phyloP scores from a whole-genome alignment of 2,888 invertebrate genomes.

The Agrotis segetum region DNA sequence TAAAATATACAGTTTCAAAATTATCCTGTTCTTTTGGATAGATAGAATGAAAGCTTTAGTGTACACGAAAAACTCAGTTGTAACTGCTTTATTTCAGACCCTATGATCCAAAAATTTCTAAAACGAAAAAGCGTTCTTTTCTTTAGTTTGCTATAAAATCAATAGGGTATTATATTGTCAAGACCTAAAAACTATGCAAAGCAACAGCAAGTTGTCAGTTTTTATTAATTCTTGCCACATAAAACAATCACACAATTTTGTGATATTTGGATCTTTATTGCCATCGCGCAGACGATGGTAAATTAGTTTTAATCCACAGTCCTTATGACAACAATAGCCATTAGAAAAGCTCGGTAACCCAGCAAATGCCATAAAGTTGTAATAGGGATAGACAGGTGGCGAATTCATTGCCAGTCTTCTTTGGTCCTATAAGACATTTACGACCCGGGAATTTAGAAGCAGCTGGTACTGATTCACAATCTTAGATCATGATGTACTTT shows the following conservation, averaged over 20 bases:
- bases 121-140: too few relatives aligned
- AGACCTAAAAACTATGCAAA: too few relatives aligned
- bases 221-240: too few relatives aligned
- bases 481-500: conserved; percentile 12
- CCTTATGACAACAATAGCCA: not conserved
- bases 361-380: not conserved
- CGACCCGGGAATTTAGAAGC: conserved; percentile 11
- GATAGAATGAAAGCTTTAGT: too few relatives aligned
- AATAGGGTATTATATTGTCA: too few relatives aligned
- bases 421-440: conserved; percentile 15
- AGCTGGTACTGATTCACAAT: conserved; percentile 27
- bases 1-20: not conserved
- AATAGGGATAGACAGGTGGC: conserved; percentile 19
- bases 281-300: not conserved
- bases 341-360: not conserved
- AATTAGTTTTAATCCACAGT: not conserved
- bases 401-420: not conserved
- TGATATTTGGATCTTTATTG: too few relatives aligned
- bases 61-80: too few relatives aligned
- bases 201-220: too few relatives aligned
- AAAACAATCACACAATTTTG: too few relatives aligned
- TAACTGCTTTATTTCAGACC: too few relatives aligned
- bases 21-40: not conserved
- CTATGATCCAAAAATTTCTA: too few relatives aligned
- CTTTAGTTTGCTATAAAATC: too few relatives aligned